A percentile compares a stretch with the other conserved stretches of the same genome.
Conservation (phyloP, 2,113 vertebrate species). For the Silurus asotus region DNA sequence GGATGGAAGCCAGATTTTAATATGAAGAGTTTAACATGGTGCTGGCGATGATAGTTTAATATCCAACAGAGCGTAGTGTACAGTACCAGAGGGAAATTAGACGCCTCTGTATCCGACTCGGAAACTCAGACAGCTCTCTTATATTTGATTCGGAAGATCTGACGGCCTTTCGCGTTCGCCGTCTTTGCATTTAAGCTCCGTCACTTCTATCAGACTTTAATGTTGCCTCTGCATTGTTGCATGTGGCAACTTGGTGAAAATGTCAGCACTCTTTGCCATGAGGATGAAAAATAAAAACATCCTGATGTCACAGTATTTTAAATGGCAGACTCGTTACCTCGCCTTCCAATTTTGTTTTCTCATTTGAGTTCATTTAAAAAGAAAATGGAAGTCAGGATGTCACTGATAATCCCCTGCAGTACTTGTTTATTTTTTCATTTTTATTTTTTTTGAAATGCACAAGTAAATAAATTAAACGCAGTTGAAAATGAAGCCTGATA, state of each 20-base stretch:
- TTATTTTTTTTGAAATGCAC: neutral
- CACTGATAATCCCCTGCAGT: neutral
- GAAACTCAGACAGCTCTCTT: constrained; percentile 12
- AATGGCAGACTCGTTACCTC: neutral
- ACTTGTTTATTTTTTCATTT: too few relatives aligned
- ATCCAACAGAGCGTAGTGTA: constrained; percentile 17
- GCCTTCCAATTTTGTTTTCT: neutral
- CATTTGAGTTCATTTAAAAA: constrained; percentile 13
- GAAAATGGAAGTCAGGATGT: constrained; percentile 22
- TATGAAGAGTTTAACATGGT: constrained; percentile 41
- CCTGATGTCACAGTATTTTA: neutral
- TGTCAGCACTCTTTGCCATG: neutral
- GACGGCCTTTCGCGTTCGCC: constrained; percentile 27
- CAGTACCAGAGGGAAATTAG: constrained; percentile 52
- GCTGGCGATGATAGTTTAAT: constrained; percentile 48
- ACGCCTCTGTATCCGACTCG: constrained; percentile 49
- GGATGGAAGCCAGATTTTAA: constrained; percentile 44
- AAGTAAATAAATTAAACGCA: constrained; percentile 21
- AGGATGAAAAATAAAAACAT: neutral
- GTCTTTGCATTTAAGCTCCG: constrained; percentile 31
- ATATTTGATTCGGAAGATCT: constrained; percentile 2
- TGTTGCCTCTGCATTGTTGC: constrained; percentile 18
- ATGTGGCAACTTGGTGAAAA: constrained; percentile 23
- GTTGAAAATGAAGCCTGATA: constrained; percentile 17
- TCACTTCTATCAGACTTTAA: constrained; percentile 18